These are phyloP conservation scores for Piscicola geometra DNA, from an alignment of 2,888 invertebrate genomes.

Conservation along the genomic window DNA sequence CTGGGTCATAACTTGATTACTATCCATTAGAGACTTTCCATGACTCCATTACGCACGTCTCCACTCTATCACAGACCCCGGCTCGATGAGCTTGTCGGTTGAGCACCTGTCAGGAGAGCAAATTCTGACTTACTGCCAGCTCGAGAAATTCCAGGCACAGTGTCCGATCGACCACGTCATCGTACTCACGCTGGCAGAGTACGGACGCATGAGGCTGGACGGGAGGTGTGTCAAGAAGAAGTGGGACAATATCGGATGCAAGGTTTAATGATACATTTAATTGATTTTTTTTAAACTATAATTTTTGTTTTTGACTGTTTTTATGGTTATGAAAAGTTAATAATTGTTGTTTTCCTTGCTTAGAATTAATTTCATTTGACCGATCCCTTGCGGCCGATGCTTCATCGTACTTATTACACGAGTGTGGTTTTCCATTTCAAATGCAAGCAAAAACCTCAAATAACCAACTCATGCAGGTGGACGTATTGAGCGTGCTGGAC, in stretches of 20 bases:
- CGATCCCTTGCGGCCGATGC: too few relatives aligned
- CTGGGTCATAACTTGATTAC: too few relatives aligned
- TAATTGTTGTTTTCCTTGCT: neutral
- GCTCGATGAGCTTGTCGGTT: conserved; percentile 33
- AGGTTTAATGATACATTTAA: neutral
- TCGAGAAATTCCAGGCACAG: conserved; percentile 26
- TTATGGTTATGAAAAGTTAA: neutral
- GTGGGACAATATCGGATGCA: conserved; percentile 40
- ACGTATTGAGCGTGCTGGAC: neutral
- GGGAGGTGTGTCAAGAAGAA: conserved; percentile 39
- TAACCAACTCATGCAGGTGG: too few relatives aligned
- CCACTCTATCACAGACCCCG: neutral
- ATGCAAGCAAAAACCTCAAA: too few relatives aligned
- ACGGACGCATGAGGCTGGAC: conserved; percentile 26
- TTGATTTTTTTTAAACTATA: neutral
- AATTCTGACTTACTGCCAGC: conserved; percentile 12
- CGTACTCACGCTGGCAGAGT: conserved; percentile 13
- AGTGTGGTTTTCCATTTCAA: too few relatives aligned
- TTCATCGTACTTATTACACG: too few relatives aligned
- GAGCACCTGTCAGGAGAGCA: neutral
- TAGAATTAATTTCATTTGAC: too few relatives aligned
- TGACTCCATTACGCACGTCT: conserved; percentile 3
- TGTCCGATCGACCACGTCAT: conserved; percentile 25
- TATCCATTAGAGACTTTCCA: conserved; percentile 32
- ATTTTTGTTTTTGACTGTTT: neutral